These are phyloP conservation scores for Antrozous pallidus DNA, from an alignment of 2,797 vertebrate species.

Conservation along the genomic window DNA sequence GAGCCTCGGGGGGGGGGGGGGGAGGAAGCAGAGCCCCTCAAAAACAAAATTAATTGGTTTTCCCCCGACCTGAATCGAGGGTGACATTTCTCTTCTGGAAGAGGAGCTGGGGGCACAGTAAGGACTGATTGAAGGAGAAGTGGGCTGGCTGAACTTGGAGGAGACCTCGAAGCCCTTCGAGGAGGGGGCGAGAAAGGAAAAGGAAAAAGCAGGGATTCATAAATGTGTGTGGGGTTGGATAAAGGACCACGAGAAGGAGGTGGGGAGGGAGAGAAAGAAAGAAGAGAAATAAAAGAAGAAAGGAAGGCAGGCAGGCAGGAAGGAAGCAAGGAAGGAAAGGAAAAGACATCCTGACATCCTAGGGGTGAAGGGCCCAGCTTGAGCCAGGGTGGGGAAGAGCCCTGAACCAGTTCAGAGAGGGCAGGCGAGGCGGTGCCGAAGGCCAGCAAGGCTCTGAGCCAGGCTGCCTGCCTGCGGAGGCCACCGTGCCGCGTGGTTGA, in stretches of 20 bases:
- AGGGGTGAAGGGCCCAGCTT: background rate
- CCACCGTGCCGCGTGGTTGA: background rate
- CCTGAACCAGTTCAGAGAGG: background rate
- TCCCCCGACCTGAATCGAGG: background rate
- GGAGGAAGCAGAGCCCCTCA: background rate
- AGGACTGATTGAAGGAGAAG: background rate
- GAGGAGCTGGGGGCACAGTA: background rate
- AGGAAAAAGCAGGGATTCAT: background rate
- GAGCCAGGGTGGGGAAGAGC: background rate
- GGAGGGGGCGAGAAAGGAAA: background rate
- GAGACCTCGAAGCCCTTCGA: background rate
- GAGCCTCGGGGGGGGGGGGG: background rate
- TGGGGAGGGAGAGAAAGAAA: background rate
- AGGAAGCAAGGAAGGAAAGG: too few species aligned
- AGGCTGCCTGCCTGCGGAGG: background rate
- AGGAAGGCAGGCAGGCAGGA: background rate
- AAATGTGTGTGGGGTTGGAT: background rate
- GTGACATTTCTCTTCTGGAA: background rate
- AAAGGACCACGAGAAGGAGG: background rate
- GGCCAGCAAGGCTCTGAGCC: slow-evolving; percentile 27
- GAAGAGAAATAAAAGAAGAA: background rate
- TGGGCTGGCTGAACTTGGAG: background rate
- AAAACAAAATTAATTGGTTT: background rate
- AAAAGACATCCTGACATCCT: background rate
- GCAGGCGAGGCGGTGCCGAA: background rate